phyloP scores from a whole-genome alignment of 2,113 vertebrate genomes.

The Coptodon bakossiorum region DNA sequence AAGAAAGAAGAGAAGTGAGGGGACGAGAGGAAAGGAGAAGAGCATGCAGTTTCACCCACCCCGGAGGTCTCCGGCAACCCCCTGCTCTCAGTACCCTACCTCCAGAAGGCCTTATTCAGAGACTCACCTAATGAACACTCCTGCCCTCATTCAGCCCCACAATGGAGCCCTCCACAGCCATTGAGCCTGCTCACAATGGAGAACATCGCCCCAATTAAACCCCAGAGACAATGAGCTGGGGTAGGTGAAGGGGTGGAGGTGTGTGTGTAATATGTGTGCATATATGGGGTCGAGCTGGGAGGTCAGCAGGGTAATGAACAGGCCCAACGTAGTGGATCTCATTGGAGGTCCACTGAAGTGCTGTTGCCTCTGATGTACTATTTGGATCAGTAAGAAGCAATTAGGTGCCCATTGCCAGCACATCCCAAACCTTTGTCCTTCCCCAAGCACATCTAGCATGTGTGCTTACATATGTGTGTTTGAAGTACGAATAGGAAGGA shows the following conservation, averaged over 20 bases:
- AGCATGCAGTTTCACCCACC: constrained; percentile 62
- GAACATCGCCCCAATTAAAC: constrained; percentile 81
- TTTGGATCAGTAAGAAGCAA: constrained; percentile 78
- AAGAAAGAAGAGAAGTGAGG: constrained; percentile 6
- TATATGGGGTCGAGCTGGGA: constrained; percentile 61
- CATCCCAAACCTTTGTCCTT: constrained; percentile 47
- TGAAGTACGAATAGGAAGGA: neutral
- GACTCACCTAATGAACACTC: constrained; percentile 81
- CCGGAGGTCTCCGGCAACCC: constrained; percentile 57
- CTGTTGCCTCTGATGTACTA: constrained; percentile 72
- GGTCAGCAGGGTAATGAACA: constrained; percentile 74
- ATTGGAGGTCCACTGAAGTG: constrained; percentile 71
- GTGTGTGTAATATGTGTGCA: constrained; percentile 60
- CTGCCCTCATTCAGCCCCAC: constrained; percentile 76
- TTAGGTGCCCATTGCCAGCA: constrained; percentile 69
- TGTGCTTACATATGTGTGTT: constrained; percentile 4
- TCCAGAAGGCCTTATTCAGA: constrained; percentile 73
- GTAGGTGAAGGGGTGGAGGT: constrained; percentile 64
- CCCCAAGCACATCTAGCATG: constrained; percentile 5
- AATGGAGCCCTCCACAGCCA: constrained; percentile 75
- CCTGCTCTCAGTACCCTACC: constrained; percentile 53
- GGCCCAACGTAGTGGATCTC: constrained; percentile 57
- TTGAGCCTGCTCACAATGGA: constrained; percentile 72
- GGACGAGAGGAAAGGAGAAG: constrained; percentile 21
- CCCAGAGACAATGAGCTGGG: constrained; percentile 71